A percentile compares a stretch with the other conserved stretches of the same genome.
Evolutionary conservation across 2,888 invertebrate genomes (phyloP).

Genomic region (Thecocarcelia acutangulata): DNA sequence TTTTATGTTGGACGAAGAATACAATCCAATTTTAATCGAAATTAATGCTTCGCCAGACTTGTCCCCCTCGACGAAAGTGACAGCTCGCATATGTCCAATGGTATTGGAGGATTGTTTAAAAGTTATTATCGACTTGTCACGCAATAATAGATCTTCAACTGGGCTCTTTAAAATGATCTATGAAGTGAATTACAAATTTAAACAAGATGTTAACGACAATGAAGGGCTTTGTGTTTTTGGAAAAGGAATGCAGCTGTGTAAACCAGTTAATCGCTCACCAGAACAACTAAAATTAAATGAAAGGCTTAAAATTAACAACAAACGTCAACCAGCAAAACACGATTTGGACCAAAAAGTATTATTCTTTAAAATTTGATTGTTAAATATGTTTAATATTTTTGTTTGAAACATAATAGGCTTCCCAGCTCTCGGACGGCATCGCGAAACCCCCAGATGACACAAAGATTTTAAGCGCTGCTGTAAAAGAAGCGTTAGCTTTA

Average conservation of each 20-base stretch:
- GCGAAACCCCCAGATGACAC: slow-evolving; percentile 5
- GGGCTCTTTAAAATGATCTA: slow-evolving; percentile 85
- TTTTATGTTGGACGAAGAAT: slow-evolving; percentile 92
- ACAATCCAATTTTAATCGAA: slow-evolving; percentile 94
- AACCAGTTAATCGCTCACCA: not conserved
- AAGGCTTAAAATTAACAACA: slow-evolving; percentile 31
- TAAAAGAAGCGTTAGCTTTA: slow-evolving; percentile 70
- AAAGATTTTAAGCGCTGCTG: slow-evolving; percentile 53
- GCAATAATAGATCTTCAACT: slow-evolving; percentile 81
- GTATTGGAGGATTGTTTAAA: slow-evolving; percentile 93
- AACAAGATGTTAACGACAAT: slow-evolving; percentile 56
- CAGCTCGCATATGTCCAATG: slow-evolving; percentile 90
- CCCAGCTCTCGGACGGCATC: not conserved
- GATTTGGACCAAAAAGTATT: slow-evolving; percentile 29
- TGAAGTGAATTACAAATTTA: slow-evolving; percentile 74
- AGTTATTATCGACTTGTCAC: slow-evolving; percentile 84
- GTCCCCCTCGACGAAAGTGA: slow-evolving; percentile 90
- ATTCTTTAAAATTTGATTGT: no score
- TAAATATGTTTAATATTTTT: not conserved
- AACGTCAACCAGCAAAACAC: slow-evolving; percentile 11
- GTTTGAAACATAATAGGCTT: not conserved
- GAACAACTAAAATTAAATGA: slow-evolving; percentile 17
- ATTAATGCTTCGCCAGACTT: slow-evolving; percentile 95
- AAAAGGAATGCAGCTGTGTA: slow-evolving; percentile 69
- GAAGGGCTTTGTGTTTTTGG: slow-evolving; percentile 66